Percentiles rank a stretch among this genome's conserved stretches.
These are phyloP conservation scores for Diuraphis noxia DNA, from an alignment of 1,140 invertebrate genomes.

Conservation along the genomic window DNA sequence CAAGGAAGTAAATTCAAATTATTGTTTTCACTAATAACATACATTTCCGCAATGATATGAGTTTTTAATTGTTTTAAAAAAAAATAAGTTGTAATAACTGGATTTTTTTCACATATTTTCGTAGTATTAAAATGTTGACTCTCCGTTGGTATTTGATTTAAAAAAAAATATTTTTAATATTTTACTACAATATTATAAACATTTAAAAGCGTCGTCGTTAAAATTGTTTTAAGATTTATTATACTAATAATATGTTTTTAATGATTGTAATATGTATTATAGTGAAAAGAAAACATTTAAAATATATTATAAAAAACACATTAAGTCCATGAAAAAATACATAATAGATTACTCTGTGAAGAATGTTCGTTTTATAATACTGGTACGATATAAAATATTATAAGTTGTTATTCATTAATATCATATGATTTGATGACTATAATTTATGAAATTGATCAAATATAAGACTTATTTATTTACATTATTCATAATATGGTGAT, in stretches of 20 bases:
- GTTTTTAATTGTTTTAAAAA: not conserved
- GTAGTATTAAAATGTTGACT: not conserved
- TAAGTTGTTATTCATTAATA: not conserved
- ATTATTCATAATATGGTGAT: not conserved
- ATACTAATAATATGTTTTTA: not conserved
- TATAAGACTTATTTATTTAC: not conserved
- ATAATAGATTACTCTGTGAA: not conserved
- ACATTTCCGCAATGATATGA: not conserved
- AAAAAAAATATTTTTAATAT: not conserved
- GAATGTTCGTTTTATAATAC: not conserved
- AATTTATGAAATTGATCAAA: not conserved
- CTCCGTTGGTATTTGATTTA: not conserved
- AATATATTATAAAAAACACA: not conserved
- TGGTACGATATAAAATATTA: not conserved
- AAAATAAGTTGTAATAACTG: not conserved
- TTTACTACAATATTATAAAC: not conserved
- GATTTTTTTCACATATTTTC: not conserved
- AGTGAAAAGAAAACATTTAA: not conserved
- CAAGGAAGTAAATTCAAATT: not conserved
- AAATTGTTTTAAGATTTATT: not conserved
- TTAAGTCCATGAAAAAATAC: not conserved
- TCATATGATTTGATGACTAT: not conserved
- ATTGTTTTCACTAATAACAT: not conserved
- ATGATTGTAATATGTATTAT: slow-evolving; percentile 3
- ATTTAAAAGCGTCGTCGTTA: not conserved